These are phyloP conservation scores for Sinosuthora webbiana DNA, from an alignment of 2,113 vertebrate species.

Conservation along the genomic window DNA sequence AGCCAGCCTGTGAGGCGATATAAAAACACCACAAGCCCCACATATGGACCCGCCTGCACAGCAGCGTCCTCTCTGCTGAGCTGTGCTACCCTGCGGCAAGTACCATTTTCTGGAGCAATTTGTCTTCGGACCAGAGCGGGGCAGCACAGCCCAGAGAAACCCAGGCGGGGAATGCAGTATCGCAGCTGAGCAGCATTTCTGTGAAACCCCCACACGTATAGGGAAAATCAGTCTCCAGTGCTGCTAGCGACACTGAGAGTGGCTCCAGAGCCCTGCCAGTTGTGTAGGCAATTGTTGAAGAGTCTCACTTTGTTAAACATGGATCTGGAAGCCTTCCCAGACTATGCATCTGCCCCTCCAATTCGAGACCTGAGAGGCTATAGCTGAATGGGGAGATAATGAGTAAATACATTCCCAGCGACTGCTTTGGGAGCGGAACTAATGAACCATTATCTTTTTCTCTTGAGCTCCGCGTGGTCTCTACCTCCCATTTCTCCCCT, in stretches of 20 bases:
- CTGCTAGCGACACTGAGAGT: background rate
- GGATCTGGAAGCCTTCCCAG: conserved; percentile 59
- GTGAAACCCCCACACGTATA: background rate
- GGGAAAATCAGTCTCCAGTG: background rate
- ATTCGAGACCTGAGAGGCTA: conserved; percentile 49
- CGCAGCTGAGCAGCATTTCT: background rate
- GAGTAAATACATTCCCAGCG: conserved; percentile 44
- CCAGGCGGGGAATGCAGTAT: background rate
- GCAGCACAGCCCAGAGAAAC: conserved; percentile 36
- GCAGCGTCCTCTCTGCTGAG: background rate
- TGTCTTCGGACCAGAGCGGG: background rate
- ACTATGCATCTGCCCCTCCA: conserved; percentile 52
- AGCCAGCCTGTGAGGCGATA: no score
- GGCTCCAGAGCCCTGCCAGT: background rate
- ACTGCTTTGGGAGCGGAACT: conserved; percentile 38
- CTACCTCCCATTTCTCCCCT: background rate
- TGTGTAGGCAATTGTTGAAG: conserved; percentile 20
- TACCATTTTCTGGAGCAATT: background rate
- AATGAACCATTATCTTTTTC: conserved; percentile 17
- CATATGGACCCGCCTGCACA: background rate
- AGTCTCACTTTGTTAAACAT: conserved; percentile 28
- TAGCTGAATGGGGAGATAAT: conserved; percentile 58
- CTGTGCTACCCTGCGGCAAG: background rate
- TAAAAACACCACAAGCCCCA: background rate
- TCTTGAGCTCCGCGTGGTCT: background rate